These are phyloP conservation scores for Eurytoma adleriae DNA, from an alignment of 2,888 invertebrate species.

Conservation along the genomic window DNA sequence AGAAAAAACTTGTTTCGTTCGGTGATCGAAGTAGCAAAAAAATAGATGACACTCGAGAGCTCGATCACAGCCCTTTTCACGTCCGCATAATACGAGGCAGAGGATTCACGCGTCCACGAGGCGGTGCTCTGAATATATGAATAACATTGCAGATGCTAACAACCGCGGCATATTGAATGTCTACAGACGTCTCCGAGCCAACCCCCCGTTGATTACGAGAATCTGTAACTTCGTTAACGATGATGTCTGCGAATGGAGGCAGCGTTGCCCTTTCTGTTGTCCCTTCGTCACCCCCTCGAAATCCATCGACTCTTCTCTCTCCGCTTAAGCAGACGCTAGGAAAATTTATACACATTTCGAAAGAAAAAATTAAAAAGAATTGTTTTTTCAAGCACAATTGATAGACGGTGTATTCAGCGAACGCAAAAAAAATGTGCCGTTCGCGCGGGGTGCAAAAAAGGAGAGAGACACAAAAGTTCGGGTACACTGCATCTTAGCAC, in stretches of 20 bases:
- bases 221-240: slow-evolving; percentile 74
- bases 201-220: slow-evolving; percentile 71
- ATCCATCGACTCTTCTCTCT: slow-evolving; percentile 15
- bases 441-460: neutral
- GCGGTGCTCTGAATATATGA: slow-evolving; percentile 72
- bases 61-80: slow-evolving; percentile 56
- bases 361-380: neutral
- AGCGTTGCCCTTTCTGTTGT: slow-evolving; percentile 54
- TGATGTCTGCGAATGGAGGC: slow-evolving; percentile 38
- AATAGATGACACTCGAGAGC: slow-evolving; percentile 39
- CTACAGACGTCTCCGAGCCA: slow-evolving; percentile 64
- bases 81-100: slow-evolving; percentile 61
- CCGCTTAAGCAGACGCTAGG: neutral
- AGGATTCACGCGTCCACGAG: slow-evolving; percentile 55
- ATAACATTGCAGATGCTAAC: slow-evolving; percentile 74
- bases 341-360: too few species aligned
- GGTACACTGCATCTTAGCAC: slow-evolving; percentile 8
- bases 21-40: neutral
- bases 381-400: too few species aligned
- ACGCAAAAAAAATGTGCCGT: too few species aligned
- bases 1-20: too few species aligned
- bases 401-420: too few species aligned
- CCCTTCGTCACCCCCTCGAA: slow-evolving; percentile 11
- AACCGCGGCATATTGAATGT: slow-evolving; percentile 72
- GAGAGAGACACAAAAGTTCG: slow-evolving; percentile 5